Evolutionary conservation across 1,140 invertebrate species (phyloP), one percentile per base, ranked within the genome.

Genomic region (Triops longicaudatus): DNA sequence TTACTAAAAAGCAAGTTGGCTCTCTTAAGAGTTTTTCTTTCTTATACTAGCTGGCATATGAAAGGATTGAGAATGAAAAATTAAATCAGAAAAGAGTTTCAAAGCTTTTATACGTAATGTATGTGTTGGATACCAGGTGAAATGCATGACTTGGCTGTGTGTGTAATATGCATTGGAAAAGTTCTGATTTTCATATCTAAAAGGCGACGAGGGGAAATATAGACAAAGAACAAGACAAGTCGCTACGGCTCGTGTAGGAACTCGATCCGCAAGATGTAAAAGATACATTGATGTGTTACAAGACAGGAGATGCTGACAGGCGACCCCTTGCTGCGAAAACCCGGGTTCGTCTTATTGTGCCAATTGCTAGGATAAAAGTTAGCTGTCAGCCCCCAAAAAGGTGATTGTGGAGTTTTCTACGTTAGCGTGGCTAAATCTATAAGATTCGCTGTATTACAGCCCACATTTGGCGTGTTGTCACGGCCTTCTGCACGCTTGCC

Each of bases 211-310:
- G 1, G 5, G 22, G 22, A 63, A 63, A 63, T 63, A 63, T 12
- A 63, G 50, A 63, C 17, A 63, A 22, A 63, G 50, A 63, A 22
- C 14, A 6, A 10, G 50, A 63, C 50, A 14, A n/a, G 17, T 22
- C 50, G 17, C 22, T 5, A 22, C 14, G 14, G 50, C 17, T 17
- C n/a, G 14, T 14, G 14, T 63, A 63, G 14, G 50, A 22, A 63
- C 50, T 63, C 22, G 50, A 63, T 63, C 50, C 50, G 31, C 31
- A 14, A 63, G 50, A 63, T 63, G 50, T 9, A 63, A 63, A 22
- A 63, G 50, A 63, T 63, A 63, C 50, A 63, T 63, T 63, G 50
- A 63, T 63, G 50, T 63, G 50, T 63, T 63, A 63, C 50, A 63
- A 63, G 50, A 37, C 31, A 37, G 31, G 31, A 37, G 50, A 63